Evolutionary conservation across 2,888 invertebrate genomes (phyloP).

Genomic region (Pantelozetes paolii): DNA sequence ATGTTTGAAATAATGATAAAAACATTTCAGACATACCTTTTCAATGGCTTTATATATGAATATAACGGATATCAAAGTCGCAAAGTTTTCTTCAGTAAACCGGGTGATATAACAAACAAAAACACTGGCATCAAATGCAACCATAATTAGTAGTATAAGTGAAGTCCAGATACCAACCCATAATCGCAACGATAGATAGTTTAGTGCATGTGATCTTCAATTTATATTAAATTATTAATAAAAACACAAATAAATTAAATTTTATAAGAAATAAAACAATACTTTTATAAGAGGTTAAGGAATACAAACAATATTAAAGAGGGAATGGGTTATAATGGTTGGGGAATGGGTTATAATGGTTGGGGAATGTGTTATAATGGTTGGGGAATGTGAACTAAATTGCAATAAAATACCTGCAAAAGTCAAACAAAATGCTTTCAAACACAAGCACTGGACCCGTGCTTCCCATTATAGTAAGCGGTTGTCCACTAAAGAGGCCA

Average conservation of each 20-base stretch:
- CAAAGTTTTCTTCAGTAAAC: conserved; percentile 97
- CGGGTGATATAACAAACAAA: conserved; percentile 95
- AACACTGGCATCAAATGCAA: conserved; percentile 91
- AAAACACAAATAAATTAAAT: too few species aligned
- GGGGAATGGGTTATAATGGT: too few species aligned
- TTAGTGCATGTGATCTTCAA: too few species aligned
- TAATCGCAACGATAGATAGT: conserved; percentile 67
- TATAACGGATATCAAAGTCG: conserved; percentile 92
- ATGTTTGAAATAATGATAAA: too few species aligned
- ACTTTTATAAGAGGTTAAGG: too few species aligned
- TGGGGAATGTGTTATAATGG: too few species aligned
- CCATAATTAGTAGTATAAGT: conserved; percentile 74
- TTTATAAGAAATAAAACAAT: too few species aligned
- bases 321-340: too few species aligned
- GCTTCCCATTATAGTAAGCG: conserved; percentile 86
- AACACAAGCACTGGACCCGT: conserved; percentile 96
- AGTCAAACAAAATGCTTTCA: conserved; percentile 93
- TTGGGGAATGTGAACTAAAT: too few species aligned
- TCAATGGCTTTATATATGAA: conserved; percentile 97
- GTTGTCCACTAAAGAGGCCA: conserved; percentile 91
- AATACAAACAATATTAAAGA: too few species aligned
- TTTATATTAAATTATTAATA: too few species aligned
- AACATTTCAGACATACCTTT: conserved; percentile 66
- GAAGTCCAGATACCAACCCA: conserved; percentile 96
- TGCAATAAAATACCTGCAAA: conserved; percentile 78